A percentile compares a stretch with the other conserved stretches of the same genome.
Conservation (phyloP, 2,888 invertebrate species). For the Beris chalybata region DNA sequence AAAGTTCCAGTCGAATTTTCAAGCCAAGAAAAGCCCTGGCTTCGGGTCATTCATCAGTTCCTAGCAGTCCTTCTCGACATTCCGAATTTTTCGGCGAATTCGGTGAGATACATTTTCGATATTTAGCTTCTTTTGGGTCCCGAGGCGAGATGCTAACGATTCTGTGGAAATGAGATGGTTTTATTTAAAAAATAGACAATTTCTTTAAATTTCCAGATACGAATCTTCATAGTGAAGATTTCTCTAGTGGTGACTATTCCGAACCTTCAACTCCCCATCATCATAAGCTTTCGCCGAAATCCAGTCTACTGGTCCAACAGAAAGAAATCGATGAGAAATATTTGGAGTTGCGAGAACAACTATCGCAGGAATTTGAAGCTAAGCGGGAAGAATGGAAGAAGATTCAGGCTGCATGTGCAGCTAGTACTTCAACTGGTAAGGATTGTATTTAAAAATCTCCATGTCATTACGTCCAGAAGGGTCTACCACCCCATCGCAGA, state of each 20-base stretch:
- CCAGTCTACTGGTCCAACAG: slow-evolving; percentile 53
- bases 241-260: slow-evolving; percentile 58
- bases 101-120: slow-evolving; percentile 57
- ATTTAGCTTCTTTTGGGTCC: background rate
- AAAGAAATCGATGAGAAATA: slow-evolving; percentile 74
- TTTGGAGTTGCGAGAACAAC: slow-evolving; percentile 69
- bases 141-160: slow-evolving; percentile 2
- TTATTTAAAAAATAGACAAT: slow-evolving; percentile 8
- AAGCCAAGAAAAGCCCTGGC: slow-evolving; percentile 65
- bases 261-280: slow-evolving; percentile 54
- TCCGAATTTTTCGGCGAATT: slow-evolving; percentile 69
- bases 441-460: no score
- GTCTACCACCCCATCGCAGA: no score
- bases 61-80: slow-evolving; percentile 69
- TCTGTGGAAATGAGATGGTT: slow-evolving; percentile 18
- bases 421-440: slow-evolving; percentile 25
- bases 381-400: slow-evolving; percentile 69
- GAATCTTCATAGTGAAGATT: slow-evolving; percentile 49
- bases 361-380: slow-evolving; percentile 74
- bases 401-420: slow-evolving; percentile 46
- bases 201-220: slow-evolving; percentile 25
- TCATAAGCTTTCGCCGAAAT: slow-evolving; percentile 43
- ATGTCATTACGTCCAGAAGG: no score
- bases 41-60: slow-evolving; percentile 61
- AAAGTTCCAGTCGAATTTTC: slow-evolving; percentile 49